Base-by-base conservation (phyloP, 2,113 vertebrate species). In the Corythornis vintsioides region DNA sequence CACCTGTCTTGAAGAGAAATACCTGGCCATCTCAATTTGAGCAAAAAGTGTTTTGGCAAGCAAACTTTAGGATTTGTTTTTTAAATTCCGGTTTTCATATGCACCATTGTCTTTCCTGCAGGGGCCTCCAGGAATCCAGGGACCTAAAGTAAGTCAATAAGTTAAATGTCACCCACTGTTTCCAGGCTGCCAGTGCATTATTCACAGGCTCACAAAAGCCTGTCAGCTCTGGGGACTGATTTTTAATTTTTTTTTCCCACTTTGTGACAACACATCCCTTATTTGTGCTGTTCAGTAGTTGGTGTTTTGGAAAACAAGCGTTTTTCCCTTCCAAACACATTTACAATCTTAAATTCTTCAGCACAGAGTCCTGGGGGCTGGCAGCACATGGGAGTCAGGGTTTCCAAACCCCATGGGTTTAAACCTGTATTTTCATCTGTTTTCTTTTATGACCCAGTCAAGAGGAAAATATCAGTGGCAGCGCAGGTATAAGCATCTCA, bases 121-220 rank as follows among this genome's bases (percentile, higher is more conserved):
- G 99, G 99, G 99, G 43, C 97, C 98, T 95, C 98, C 98, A 97
- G 99, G 99, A 94, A 98, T 98, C 86, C 98, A 98, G 66, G 99
- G 99, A 33, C 98, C 98, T 74, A 99, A 99, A 98, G 99, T 99
- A 96, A 98, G 98, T 92, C 71, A 92, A 50, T 86, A 64, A 91
- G 63, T 45, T 59, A 74, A 63, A 65, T 40, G 59, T 88, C 83
- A 74, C 86, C 75, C 63, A 31, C 56, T 31, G 28, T 80, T 88
- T 76, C n/a, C 70, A 83, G 57, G 84, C 77, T 93, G 75, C 83
- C 60, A 73, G 56, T 74, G 91, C 45, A 33, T 79, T 81, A 95
- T 92, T 89, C 90, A 66, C 78, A 77, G 75, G 86, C 91, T 85
- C 74, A 85, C 90, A 95, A 93, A 90, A 60, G 64, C 72, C 84